These are phyloP conservation scores for Muricea muricata DNA, from an alignment of 92 coral and sea anemone species.

Conservation along the genomic window DNA sequence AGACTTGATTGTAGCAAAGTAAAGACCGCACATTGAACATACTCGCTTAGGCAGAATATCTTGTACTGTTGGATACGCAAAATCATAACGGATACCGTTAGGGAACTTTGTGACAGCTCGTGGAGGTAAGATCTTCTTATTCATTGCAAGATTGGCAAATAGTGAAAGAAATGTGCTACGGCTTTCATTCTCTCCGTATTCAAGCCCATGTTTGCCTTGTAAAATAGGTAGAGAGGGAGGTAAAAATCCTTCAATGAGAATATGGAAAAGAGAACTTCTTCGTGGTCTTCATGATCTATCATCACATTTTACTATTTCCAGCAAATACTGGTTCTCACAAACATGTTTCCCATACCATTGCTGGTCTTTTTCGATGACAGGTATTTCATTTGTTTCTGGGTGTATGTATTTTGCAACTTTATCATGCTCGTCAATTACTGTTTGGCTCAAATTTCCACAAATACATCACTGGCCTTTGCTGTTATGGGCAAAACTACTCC, in stretches of 20 bases:
- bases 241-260: not conserved
- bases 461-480: slow-evolving; percentile 10
- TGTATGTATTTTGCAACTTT: no score
- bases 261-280: not conserved
- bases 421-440: no score
- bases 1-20: not conserved
- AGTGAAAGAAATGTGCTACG: not conserved
- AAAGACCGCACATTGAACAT: not conserved
- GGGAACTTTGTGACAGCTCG: not conserved
- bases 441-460: not conserved
- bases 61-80: not conserved
- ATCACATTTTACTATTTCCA: not conserved
- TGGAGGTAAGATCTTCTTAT: not conserved
- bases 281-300: not conserved
- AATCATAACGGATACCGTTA: not conserved
- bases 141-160: not conserved
- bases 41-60: not conserved
- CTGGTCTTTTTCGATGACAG: not conserved
- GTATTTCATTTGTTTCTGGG: no score
- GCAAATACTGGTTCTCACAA: not conserved
- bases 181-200: not conserved
- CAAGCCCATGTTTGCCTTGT: not conserved
- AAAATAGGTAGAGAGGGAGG: not conserved
- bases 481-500: slow-evolving; percentile 34
- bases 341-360: not conserved